Percentiles rank a stretch among this genome's conserved stretches.
Conservation (phyloP, 1,140 invertebrate genomes). For the Anthonomus grandis region DNA sequence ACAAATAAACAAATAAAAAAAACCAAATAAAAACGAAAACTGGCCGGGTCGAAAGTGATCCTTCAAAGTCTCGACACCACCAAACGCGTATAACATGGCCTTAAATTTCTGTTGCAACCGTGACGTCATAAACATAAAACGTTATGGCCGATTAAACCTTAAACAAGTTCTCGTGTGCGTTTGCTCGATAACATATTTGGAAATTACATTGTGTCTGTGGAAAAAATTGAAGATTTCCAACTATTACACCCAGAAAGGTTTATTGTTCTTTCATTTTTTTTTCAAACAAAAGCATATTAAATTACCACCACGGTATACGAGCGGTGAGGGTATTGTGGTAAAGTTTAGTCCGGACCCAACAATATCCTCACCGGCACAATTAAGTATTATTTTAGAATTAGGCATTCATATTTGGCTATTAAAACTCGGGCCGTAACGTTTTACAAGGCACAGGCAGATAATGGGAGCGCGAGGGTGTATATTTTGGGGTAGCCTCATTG, state of each 20-base stretch:
- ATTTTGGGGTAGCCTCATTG: constrained; percentile 17
- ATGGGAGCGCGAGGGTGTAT: constrained; percentile 13
- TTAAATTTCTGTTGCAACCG: constrained; percentile 9
- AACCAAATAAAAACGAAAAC: no score
- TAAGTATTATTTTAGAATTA: constrained; percentile 28
- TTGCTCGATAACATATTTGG: constrained; percentile 10
- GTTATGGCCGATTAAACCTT: constrained; percentile 9
- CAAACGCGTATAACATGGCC: constrained; percentile 7
- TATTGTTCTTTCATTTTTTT: no score
- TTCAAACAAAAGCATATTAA: constrained; percentile 28
- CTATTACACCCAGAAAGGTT: no score
- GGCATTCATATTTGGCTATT: constrained; percentile 22
- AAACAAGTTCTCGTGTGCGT: constrained; percentile 7
- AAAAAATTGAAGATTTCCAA: no score
- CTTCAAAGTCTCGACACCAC: constrained; percentile 8
- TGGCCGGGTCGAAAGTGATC: constrained; percentile 2
- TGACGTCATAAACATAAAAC: constrained; percentile 14
- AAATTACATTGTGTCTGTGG: no score
- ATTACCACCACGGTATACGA: constrained; percentile 22
- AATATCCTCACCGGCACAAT: constrained; percentile 22
- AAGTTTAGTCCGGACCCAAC: constrained; percentile 23
- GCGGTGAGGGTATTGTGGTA: constrained; percentile 20
- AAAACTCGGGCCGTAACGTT: constrained; percentile 19
- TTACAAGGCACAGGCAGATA: constrained; percentile 19
- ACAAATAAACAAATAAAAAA: no score